These are phyloP conservation scores for Ischnura elegans DNA, from an alignment of 2,888 invertebrate genomes.

Conservation along the genomic window DNA sequence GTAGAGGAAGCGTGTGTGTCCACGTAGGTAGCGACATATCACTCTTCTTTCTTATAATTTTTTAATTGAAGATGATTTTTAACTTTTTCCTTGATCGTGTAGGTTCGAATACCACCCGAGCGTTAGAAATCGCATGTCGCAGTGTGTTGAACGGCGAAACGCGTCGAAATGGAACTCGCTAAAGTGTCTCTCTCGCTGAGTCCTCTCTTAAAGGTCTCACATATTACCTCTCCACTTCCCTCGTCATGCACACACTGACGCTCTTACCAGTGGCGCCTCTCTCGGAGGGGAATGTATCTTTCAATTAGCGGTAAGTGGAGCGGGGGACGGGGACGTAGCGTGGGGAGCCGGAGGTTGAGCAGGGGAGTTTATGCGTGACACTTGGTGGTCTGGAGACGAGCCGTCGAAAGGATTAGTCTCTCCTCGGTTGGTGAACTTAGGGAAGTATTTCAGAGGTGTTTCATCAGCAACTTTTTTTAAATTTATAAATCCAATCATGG, in stretches of 20 bases:
- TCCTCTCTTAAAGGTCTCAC: background rate
- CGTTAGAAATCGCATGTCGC: background rate
- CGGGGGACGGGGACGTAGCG: background rate
- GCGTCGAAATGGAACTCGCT: background rate
- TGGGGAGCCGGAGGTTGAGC: background rate
- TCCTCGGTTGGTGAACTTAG: background rate
- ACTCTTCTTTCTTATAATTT: no score
- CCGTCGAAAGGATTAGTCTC: background rate
- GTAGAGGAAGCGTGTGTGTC: no score
- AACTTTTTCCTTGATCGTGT: no score
- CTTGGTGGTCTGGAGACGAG: background rate
- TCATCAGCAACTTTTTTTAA: no score
- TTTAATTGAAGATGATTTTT: no score
- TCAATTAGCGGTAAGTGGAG: background rate
- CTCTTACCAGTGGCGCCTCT: background rate
- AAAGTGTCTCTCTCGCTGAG: background rate
- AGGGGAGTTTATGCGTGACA: background rate
- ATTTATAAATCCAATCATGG: no score
- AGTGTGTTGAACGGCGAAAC: background rate
- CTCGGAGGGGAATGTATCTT: background rate
- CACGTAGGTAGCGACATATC: no score
- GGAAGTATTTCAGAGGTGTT: no score
- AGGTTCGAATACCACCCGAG: no score
- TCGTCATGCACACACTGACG: background rate
- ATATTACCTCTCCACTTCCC: background rate